phyloP scores from a whole-genome alignment of 2,888 invertebrate genomes.

The Heliconius erato region DNA sequence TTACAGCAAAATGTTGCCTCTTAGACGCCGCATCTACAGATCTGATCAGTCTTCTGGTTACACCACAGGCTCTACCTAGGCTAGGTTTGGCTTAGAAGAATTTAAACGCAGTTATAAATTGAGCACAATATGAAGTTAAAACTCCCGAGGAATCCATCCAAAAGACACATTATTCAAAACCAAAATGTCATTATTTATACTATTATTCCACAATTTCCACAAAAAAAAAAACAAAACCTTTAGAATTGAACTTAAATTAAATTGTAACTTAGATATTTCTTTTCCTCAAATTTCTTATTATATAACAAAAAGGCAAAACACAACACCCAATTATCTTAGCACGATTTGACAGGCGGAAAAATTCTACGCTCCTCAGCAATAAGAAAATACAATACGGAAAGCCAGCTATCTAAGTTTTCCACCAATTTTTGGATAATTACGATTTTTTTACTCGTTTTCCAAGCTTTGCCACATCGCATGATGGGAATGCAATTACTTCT shows the following conservation, averaged over 20 bases:
- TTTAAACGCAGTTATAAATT: too few relatives aligned
- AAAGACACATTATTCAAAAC: background rate
- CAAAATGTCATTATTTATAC: background rate
- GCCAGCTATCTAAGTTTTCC: conserved; percentile 47
- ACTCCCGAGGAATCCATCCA: background rate
- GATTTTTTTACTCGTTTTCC: conserved; percentile 36
- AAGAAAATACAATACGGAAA: conserved; percentile 41
- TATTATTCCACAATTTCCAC: background rate
- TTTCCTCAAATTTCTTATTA: conserved; percentile 27
- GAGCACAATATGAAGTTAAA: background rate
- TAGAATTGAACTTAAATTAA: background rate
- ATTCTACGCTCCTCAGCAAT: conserved; percentile 41
- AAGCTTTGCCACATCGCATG: conserved; percentile 61
- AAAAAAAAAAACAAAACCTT: background rate
- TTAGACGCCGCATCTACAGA: too few relatives aligned
- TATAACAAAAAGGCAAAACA: conserved; percentile 41
- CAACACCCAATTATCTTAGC: conserved; percentile 47
- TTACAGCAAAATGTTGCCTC: too few relatives aligned
- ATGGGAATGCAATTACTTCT: conserved; percentile 68
- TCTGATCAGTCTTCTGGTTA: too few relatives aligned
- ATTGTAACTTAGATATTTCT: background rate
- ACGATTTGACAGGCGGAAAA: conserved; percentile 47
- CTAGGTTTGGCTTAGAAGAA: too few relatives aligned
- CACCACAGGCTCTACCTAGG: too few relatives aligned
- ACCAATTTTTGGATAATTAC: conserved; percentile 49